Conservation (phyloP, 2,113 vertebrate species). For the Tursiops truncatus region DNA sequence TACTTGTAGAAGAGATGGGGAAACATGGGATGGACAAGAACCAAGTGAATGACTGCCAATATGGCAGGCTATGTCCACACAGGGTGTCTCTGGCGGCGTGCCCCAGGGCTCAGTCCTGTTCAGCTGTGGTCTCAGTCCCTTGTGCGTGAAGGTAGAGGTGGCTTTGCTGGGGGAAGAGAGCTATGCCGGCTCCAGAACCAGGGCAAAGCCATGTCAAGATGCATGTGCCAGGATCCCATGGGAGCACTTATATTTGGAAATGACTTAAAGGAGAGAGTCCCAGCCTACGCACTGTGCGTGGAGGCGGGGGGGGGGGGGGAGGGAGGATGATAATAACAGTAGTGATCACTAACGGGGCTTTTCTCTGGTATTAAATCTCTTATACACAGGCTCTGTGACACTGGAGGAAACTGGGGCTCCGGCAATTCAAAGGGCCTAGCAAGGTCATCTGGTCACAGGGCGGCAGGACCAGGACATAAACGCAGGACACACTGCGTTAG, state of each 20-base stretch:
- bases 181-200: background rate
- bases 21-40: background rate
- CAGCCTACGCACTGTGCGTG: background rate
- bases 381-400: background rate
- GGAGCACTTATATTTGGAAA: background rate
- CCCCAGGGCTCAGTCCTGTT: background rate
- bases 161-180: background rate
- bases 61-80: too few relatives aligned
- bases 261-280: background rate
- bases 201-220: background rate
- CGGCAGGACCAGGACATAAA: background rate
- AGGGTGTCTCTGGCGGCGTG: background rate
- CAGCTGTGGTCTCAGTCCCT: background rate
- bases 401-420: background rate
- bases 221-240: accelerated
- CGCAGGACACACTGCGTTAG: accelerated
- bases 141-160: background rate
- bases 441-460: background rate
- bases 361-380: background rate
- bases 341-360: background rate
- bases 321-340: background rate
- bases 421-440: background rate
- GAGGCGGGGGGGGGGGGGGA: accelerated
- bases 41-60: accelerated
- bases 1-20: background rate